Evolutionary conservation across 2,888 invertebrate genomes (phyloP).

Genomic region (Craniophora ligustri): DNA sequence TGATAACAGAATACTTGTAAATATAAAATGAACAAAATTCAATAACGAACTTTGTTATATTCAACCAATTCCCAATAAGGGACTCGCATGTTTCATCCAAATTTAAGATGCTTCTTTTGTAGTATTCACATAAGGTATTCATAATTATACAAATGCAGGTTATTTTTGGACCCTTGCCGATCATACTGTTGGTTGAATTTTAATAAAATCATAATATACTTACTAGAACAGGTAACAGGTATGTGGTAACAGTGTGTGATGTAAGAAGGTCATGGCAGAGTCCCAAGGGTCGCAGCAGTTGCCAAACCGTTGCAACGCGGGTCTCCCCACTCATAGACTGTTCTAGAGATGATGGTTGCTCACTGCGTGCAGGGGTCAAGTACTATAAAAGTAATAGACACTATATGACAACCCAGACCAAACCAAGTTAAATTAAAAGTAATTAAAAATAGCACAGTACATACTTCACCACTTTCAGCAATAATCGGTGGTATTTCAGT

Average conservation of each 20-base stretch:
- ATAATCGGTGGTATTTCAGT: slow-evolving; percentile 65
- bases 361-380: slow-evolving; percentile 70
- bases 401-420: not conserved
- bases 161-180: no score
- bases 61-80: no score
- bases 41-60: no score
- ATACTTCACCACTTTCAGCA: slow-evolving; percentile 76
- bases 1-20: slow-evolving; percentile 25
- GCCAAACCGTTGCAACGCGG: slow-evolving; percentile 84
- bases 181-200: no score
- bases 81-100: no score
- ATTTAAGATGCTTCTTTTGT: no score
- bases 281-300: slow-evolving; percentile 96
- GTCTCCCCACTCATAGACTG: slow-evolving; percentile 79
- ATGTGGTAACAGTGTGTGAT: slow-evolving; percentile 96
- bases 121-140: no score
- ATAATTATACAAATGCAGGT: no score
- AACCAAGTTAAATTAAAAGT: not conserved
- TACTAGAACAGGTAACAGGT: slow-evolving; percentile 96
- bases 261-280: slow-evolving; percentile 97
- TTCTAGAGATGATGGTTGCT: slow-evolving; percentile 80
- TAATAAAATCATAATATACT: slow-evolving; percentile 71
- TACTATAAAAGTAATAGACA: slow-evolving; percentile 47
- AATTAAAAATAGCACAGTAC: slow-evolving; percentile 25
- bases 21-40: not conserved